Percentiles rank a stretch among this genome's conserved stretches.
Conservation (phyloP, 2,888 invertebrate genomes). For the Ophion ventricosus region DNA sequence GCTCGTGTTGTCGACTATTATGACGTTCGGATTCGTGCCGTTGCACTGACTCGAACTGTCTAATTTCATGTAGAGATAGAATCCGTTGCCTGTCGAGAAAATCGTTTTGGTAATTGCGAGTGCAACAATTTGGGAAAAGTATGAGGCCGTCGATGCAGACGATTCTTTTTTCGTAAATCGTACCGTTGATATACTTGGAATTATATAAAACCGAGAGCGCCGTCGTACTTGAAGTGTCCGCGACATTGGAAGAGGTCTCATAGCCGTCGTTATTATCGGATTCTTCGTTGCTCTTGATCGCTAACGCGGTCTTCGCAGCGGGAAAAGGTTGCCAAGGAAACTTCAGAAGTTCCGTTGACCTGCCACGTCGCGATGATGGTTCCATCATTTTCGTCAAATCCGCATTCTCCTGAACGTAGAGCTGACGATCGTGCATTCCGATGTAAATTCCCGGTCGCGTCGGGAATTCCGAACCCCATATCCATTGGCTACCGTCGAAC, state of each 20-base stretch:
- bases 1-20: constrained; percentile 67
- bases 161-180: background rate
- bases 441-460: constrained; percentile 90
- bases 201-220: constrained; percentile 91
- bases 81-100: constrained; percentile 87
- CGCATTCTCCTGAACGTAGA: constrained; percentile 83
- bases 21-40: constrained; percentile 60
- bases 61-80: constrained; percentile 88
- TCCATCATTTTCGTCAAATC: constrained; percentile 71
- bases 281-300: background rate
- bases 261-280: constrained; percentile 51
- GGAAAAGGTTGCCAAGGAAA: constrained; percentile 91
- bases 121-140: background rate
- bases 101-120: background rate
- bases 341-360: constrained; percentile 76
- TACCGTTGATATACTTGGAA: constrained; percentile 89
- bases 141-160: background rate
- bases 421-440: constrained; percentile 92
- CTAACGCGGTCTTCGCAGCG: constrained; percentile 81
- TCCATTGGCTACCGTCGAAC: constrained; percentile 86
- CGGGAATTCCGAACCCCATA: constrained; percentile 82
- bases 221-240: constrained; percentile 85
- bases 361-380: constrained; percentile 44
- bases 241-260: constrained; percentile 57
- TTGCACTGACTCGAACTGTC: constrained; percentile 83